Conservation (phyloP, 2,113 vertebrate species). For the Melanostigma gelatinosum region DNA sequence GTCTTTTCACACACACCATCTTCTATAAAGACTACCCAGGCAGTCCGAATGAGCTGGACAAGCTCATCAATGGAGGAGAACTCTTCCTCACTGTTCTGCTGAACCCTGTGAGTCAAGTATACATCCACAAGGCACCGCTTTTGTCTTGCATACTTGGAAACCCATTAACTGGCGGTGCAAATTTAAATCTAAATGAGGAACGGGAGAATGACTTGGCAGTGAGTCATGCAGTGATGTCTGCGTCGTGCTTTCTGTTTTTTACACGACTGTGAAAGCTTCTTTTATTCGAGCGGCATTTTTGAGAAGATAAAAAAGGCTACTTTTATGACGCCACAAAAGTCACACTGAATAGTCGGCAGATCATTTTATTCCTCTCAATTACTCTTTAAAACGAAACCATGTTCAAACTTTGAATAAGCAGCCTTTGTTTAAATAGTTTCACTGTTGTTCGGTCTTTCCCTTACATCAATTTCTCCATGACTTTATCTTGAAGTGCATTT, state of each 20-base stretch:
- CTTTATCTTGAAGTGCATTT: not conserved
- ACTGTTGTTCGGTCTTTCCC: not conserved
- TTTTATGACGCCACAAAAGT: constrained; percentile 4
- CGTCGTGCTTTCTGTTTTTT: not conserved
- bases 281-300: constrained; percentile 31
- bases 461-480: not conserved
- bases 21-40: constrained; percentile 98
- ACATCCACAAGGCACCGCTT: constrained; percentile 15
- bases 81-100: constrained; percentile 97
- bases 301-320: not conserved
- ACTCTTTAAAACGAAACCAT: not conserved
- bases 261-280: constrained; percentile 18
- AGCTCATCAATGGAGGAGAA: constrained; percentile 97
- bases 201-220: constrained; percentile 39
- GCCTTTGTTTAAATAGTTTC: not conserved
- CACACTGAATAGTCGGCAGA: not conserved
- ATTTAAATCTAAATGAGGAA: constrained; percentile 48
- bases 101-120: constrained; percentile 89
- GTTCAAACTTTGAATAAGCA: not conserved
- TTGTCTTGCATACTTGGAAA: constrained; percentile 42
- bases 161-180: constrained; percentile 34
- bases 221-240: constrained; percentile 40
- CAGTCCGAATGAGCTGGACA: constrained; percentile 94
- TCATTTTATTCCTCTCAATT: not conserved
- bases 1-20: constrained; percentile 98